These are phyloP conservation scores for Atherinomorus stipes DNA, from an alignment of 2,113 vertebrate genomes.

Conservation along the genomic window DNA sequence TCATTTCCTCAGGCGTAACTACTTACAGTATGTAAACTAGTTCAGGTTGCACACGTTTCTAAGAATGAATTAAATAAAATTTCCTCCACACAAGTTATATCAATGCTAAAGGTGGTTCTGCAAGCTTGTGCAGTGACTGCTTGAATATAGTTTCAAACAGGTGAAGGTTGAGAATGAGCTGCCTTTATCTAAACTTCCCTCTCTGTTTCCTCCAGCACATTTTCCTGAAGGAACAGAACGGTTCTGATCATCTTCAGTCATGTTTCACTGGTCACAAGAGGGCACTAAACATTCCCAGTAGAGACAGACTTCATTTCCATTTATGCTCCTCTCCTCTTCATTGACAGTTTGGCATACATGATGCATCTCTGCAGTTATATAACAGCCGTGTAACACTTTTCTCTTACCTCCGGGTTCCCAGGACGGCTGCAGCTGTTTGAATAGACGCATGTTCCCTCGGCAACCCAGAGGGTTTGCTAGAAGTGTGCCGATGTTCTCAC, in stretches of 20 bases:
- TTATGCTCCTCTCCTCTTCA: constrained; percentile 20
- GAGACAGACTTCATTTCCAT: background rate
- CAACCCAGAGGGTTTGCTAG: constrained; percentile 21
- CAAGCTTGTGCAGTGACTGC: too few species aligned
- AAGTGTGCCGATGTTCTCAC: constrained; percentile 24
- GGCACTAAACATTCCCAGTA: constrained; percentile 33
- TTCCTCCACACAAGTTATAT: too few species aligned
- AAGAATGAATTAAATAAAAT: too few species aligned
- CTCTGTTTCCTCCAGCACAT: too few species aligned
- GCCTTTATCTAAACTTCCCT: too few species aligned
- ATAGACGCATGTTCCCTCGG: constrained; percentile 60
- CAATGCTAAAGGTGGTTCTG: too few species aligned
- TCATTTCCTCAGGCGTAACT: too few species aligned
- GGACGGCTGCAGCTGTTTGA: constrained; percentile 37
- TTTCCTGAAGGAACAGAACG: too few species aligned
- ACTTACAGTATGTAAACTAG: too few species aligned
- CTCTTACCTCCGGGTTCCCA: constrained; percentile 17
- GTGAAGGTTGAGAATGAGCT: too few species aligned
- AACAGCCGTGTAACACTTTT: constrained; percentile 5
- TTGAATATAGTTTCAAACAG: too few species aligned
- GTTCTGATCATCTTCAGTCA: background rate
- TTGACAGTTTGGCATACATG: constrained; percentile 29
- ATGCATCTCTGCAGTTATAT: constrained; percentile 23
- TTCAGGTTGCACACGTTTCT: too few species aligned
- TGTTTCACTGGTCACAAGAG: constrained; percentile 54